Base-by-base conservation (phyloP, 2,113 vertebrate species). In the Macquaria australasica region DNA sequence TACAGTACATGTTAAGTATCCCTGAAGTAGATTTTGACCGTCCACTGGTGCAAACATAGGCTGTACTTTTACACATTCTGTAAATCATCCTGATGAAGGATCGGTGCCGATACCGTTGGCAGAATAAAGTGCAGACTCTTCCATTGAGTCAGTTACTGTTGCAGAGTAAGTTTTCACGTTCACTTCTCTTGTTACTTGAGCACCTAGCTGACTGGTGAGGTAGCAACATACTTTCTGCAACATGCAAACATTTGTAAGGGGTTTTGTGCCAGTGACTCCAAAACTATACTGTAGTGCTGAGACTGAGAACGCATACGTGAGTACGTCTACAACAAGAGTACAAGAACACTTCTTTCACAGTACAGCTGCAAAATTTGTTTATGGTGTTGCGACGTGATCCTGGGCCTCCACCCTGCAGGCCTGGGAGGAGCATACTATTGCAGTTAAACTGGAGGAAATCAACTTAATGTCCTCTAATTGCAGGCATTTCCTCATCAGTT, bases 401-500 rank as follows among this genome's bases (percentile, higher is more conserved):
- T 20, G 37, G 41, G 23, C n/a, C 73, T 79, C 82, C 83, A 41
- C 76, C 82, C 87, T 66, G 56, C 82, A 50, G 58, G 63, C 68
- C 34, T 56, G 73, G 67, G 84, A 89, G 74, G 59, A 77, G 62
- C 84, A 86, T 59, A 67, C 23, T 79, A 79, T 63, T 84, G 71
- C 80, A 50, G 28, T 16, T 16, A 31, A 77, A 84, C 68, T 51
- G 37, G 20, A 87, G 91, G 90, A 93, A 93, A 86, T 83, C 43
- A 18, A 55, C 78, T 58, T 87, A 90, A 94, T 88, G 73, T 71
- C 10, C 72, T 83, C 64, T 88, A 82, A 94, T 88, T 88, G 68
- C 78, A 75, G 84, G 81, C 81, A 88, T 92, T 93, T 94, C 93
- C 91, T 93, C 55, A 73, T 62, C 58, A 78, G 70, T 85, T 73